Conservation (phyloP, 2,113 vertebrate genomes). For the Mus musculus region GRCm39 chr6:33907001-33907500, state of each 20-base stretch:
- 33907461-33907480: neutral
- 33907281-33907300: constrained; percentile 39
- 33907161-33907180: neutral
- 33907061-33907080: neutral
- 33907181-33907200: neutral
- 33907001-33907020: neutral
- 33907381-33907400: constrained; percentile 12
- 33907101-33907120: neutral
- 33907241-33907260: constrained; percentile 5
- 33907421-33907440: neutral
- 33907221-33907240: neutral
- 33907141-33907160: constrained; percentile 27
- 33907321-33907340: constrained; percentile 10
- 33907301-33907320: neutral
- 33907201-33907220: neutral
- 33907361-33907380: constrained; percentile 32
- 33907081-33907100: neutral
- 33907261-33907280: neutral
- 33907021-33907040: neutral
- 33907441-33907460: constrained; percentile 15
- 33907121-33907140: constrained; percentile 8
- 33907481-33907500: neutral
- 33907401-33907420: constrained; percentile 6
- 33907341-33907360: neutral
- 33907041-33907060: neutral